phyloP scores from a whole-genome alignment of 2,113 vertebrate genomes.

The Falco punctatus region DNA sequence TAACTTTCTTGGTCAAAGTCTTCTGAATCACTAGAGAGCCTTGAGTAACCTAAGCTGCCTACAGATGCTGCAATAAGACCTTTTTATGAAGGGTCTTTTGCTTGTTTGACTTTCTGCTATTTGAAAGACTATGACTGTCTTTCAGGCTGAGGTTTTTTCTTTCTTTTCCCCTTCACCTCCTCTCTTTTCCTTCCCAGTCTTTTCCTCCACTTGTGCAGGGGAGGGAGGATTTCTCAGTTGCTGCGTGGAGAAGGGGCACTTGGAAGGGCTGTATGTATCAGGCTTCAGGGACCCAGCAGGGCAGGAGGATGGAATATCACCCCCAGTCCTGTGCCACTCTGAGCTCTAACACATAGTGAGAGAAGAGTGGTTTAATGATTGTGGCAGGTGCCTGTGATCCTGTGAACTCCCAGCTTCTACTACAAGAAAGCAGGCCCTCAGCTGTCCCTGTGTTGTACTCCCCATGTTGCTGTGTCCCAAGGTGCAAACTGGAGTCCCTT shows the following conservation, averaged over 20 bases:
- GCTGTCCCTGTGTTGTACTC: background rate
- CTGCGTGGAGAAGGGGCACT: background rate
- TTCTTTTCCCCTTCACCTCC: background rate
- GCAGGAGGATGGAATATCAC: background rate
- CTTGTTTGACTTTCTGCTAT: constrained; percentile 41
- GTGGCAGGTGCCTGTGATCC: background rate
- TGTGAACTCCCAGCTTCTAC: background rate
- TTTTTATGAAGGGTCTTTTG: constrained; percentile 37
- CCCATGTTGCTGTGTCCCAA: background rate
- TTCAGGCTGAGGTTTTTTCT: background rate
- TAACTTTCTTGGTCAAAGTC: constrained; percentile 76
- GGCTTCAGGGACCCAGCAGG: background rate
- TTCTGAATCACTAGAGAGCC: constrained; percentile 68
- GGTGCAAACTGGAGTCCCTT: background rate
- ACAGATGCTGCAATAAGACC: constrained; percentile 57
- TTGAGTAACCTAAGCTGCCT: constrained; percentile 69
- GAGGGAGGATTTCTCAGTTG: background rate
- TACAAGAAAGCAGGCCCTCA: background rate
- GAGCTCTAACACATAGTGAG: background rate
- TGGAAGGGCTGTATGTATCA: background rate
- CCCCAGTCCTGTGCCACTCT: background rate
- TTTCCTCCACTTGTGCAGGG: background rate
- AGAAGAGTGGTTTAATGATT: background rate
- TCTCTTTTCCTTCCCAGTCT: background rate
- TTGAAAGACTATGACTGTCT: constrained; percentile 21